A percentile compares a stretch with the other conserved stretches of the same genome.
Evolutionary conservation across 2,797 vertebrate genomes (phyloP).

Genomic region (Melanotaenia maccullochi): DNA sequence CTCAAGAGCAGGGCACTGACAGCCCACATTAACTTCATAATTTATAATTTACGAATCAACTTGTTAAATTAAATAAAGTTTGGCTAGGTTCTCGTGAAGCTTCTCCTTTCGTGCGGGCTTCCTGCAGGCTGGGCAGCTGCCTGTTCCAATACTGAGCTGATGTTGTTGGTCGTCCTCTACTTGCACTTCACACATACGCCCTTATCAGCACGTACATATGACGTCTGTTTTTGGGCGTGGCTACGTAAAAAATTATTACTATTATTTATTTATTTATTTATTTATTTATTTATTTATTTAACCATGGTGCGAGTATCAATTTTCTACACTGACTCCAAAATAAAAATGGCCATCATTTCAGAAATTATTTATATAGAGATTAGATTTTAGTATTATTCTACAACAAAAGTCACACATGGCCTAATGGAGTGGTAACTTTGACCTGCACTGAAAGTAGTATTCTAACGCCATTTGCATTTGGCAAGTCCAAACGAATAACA

Average conservation of each 20-base stretch:
- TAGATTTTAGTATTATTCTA: too few species aligned
- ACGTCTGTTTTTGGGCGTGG: background rate
- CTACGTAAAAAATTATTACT: background rate
- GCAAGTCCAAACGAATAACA: background rate
- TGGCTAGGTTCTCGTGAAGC: too few species aligned
- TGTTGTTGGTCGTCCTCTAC: background rate
- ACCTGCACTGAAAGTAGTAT: too few species aligned
- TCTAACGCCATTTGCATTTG: too few species aligned
- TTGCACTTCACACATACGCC: slow-evolving; percentile 15
- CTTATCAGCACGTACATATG: slow-evolving; percentile 23
- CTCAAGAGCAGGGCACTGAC: slow-evolving; percentile 73
- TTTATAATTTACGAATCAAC: background rate
- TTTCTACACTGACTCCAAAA: background rate
- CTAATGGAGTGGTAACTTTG: too few species aligned
- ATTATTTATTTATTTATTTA: background rate
- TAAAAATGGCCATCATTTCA: too few species aligned
- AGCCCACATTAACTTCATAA: slow-evolving; percentile 77
- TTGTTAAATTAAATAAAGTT: background rate
- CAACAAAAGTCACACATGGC: too few species aligned
- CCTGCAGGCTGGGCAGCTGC: too few species aligned
- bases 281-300: background rate
- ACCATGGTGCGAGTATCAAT: too few species aligned
- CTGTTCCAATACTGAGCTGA: background rate
- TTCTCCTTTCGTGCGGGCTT: background rate
- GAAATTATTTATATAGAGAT: too few species aligned